Evolutionary conservation across 2,113 vertebrate genomes (phyloP).

Genomic region (Andinoacara biseriatus): DNA sequence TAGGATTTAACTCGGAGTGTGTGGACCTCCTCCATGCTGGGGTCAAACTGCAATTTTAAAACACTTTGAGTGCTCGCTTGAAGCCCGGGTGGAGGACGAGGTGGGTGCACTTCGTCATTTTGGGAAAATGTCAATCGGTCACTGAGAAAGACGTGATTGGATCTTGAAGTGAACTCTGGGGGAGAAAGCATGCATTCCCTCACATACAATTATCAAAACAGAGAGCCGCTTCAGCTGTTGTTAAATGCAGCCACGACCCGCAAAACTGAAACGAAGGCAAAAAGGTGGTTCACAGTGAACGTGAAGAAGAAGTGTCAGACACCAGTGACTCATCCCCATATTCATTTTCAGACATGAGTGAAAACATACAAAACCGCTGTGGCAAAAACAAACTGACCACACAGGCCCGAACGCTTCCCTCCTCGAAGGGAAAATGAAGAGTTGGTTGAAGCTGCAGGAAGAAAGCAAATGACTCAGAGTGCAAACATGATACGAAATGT

Average conservation of each 20-base stretch:
- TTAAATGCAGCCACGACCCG: neutral
- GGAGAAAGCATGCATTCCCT: neutral
- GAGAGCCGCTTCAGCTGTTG: neutral
- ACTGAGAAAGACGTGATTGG: slow-evolving; percentile 38
- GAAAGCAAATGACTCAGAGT: neutral
- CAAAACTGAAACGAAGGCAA: neutral
- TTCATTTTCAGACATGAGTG: slow-evolving; percentile 13
- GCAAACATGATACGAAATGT: neutral
- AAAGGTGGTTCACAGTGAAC: neutral
- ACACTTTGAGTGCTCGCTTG: slow-evolving; percentile 38
- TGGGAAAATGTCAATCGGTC: slow-evolving; percentile 59
- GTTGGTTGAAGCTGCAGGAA: neutral
- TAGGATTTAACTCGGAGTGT: slow-evolving; percentile 62
- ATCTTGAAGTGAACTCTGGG: slow-evolving; percentile 14
- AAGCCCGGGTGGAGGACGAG: slow-evolving; percentile 32
- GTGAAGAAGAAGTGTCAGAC: neutral
- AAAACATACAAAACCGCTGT: slow-evolving; percentile 19
- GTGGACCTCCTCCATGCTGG: slow-evolving; percentile 54
- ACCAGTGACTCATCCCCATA: neutral
- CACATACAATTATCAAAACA: neutral
- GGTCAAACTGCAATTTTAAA: slow-evolving; percentile 66
- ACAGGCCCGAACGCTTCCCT: neutral
- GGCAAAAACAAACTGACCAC: slow-evolving; percentile 1
- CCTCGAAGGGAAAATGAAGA: neutral
- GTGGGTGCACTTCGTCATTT: slow-evolving; percentile 49